Conservation (phyloP, 2,113 vertebrate genomes). For the Panurus biarmicus region DNA sequence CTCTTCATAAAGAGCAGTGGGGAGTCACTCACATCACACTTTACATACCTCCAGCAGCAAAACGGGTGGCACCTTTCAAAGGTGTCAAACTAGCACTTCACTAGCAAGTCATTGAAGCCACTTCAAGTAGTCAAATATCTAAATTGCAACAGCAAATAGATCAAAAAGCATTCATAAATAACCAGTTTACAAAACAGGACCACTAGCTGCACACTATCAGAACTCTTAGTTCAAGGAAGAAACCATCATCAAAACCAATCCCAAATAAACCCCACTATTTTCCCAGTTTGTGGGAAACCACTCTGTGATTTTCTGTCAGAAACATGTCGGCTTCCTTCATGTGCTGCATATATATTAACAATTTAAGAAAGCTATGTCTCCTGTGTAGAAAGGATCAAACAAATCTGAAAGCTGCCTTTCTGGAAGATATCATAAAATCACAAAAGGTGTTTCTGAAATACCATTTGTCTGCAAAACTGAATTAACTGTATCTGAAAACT, state of each 20-base stretch:
- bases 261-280: background rate
- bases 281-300: background rate
- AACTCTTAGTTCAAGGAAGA: background rate
- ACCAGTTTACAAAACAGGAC: background rate
- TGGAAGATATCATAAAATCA: background rate
- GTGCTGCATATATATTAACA: background rate
- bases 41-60: fast-evolving
- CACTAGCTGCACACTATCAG: background rate
- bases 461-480: background rate
- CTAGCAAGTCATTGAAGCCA: background rate
- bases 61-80: background rate
- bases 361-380: background rate
- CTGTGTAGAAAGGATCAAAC: background rate
- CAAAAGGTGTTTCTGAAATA: background rate
- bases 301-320: background rate
- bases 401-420: background rate
- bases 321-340: background rate
- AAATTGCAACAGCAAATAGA: background rate
- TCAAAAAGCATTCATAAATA: background rate
- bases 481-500: background rate
- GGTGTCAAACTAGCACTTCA: background rate
- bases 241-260: fast-evolving
- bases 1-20: background rate
- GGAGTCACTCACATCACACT: background rate
- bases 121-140: background rate